phyloP scores from a whole-genome alignment of 2,113 vertebrate species.

The Ptyas mucosa region DNA sequence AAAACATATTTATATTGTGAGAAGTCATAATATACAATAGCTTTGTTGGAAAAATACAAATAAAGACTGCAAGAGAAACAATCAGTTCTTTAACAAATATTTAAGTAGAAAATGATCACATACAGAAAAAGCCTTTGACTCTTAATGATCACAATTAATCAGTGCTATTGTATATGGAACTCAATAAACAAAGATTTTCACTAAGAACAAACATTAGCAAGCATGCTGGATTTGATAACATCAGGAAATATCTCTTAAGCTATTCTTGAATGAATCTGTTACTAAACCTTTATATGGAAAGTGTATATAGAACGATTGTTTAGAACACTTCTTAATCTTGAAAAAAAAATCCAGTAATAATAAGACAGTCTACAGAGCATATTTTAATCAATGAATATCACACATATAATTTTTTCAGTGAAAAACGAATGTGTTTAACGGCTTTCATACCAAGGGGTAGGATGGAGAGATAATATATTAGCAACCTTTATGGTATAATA shows the following conservation, averaged over 20 bases:
- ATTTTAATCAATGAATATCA: not conserved
- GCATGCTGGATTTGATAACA: not conserved
- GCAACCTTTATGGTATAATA: conserved; percentile 20
- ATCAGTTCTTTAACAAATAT: not conserved
- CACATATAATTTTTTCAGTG: conserved; percentile 6
- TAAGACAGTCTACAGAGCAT: rapidly evolving
- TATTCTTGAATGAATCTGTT: not conserved
- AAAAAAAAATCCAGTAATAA: conserved; percentile 6
- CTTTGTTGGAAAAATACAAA: not conserved
- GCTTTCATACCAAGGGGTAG: conserved; percentile 38
- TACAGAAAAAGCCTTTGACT: not conserved
- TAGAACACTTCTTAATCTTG: not conserved
- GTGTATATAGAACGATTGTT: not conserved
- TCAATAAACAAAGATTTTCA: not conserved
- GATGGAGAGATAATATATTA: conserved; percentile 35
- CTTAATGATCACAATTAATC: not conserved
- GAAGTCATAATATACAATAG: not conserved
- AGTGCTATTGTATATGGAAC: not conserved
- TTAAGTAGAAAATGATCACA: not conserved
- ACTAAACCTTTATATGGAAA: not conserved
- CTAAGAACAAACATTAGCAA: not conserved
- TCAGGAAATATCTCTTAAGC: not conserved
- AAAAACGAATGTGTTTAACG: conserved; percentile 19
- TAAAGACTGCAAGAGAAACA: not conserved
- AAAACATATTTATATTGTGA: not conserved